Evolutionary conservation across 2,113 vertebrate species (phyloP).

Genomic region (rat (Rattus norvegicus)): GRCr8 NC_086019.1:130668001-130668500

Average conservation of each 20-base stretch:
- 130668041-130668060: background rate
- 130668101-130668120: slow-evolving; percentile 4
- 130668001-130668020: background rate
- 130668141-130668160: background rate
- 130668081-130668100: background rate
- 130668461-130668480: background rate
- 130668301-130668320: background rate
- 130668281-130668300: background rate
- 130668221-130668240: slow-evolving; percentile 21
- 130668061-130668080: background rate
- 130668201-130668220: background rate
- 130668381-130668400: background rate
- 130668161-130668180: background rate
- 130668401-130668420: background rate
- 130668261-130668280: background rate
- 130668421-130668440: background rate
- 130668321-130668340: background rate
- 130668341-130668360: background rate
- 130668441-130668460: background rate
- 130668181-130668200: background rate
- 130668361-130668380: background rate
- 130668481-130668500: background rate
- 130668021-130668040: background rate
- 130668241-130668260: background rate
- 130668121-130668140: background rate